These are phyloP conservation scores for Melanotaenia pygmaea DNA, from an alignment of 2,797 vertebrate genomes.

Conservation along the genomic window DNA sequence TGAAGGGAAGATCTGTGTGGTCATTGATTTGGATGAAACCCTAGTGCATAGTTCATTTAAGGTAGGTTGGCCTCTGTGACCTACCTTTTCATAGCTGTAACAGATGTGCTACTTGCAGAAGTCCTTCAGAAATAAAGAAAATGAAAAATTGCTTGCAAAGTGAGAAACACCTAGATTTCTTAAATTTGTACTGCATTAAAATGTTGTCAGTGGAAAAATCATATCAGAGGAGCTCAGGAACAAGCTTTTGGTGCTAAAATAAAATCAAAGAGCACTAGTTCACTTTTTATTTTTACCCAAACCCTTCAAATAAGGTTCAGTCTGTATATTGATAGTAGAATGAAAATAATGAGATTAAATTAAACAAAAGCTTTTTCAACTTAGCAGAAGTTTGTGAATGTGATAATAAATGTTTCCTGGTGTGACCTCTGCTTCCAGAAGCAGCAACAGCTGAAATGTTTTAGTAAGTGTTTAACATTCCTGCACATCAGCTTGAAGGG, in stretches of 20 bases:
- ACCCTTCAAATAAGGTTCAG: too few species aligned
- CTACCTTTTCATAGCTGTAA: not conserved
- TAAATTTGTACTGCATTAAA: too few species aligned
- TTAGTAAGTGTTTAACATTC: not conserved
- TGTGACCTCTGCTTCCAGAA: too few species aligned
- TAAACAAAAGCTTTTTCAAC: not conserved
- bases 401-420: too few species aligned
- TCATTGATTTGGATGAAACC: slow-evolving; percentile 98
- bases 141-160: too few species aligned
- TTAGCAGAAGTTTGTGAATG: not conserved
- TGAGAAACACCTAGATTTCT: too few species aligned
- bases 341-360: not conserved
- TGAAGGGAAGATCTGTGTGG: slow-evolving; percentile 93
- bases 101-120: not conserved
- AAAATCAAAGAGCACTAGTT: not conserved
- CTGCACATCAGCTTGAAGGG: not conserved
- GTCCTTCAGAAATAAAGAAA: too few species aligned
- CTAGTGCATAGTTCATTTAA: slow-evolving; percentile 99
- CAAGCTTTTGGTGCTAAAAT: not conserved
- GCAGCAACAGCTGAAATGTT: not conserved
- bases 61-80: slow-evolving; percentile 78
- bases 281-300: not conserved
- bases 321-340: not conserved
- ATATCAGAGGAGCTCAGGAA: not conserved
- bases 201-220: not conserved